Evolutionary conservation across 2,888 invertebrate genomes (phyloP).

Genomic region (Cyaniris semiargus): DNA sequence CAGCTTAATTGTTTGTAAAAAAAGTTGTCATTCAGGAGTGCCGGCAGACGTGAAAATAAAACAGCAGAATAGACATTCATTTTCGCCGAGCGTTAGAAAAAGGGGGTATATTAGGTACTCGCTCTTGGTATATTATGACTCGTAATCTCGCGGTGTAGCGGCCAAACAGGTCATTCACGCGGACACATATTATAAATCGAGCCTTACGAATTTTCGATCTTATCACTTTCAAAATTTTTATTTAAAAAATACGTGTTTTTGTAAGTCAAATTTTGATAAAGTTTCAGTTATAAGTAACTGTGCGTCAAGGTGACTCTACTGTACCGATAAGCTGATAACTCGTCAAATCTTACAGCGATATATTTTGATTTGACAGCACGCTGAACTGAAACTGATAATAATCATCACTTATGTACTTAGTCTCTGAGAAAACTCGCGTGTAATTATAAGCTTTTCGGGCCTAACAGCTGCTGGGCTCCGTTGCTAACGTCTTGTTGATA

Average conservation of each 20-base stretch:
- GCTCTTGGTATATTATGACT: too few species aligned
- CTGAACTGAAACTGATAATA: neutral
- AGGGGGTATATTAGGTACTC: too few species aligned
- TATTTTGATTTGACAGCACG: neutral
- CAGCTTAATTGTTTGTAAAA: neutral
- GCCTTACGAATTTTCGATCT: too few species aligned
- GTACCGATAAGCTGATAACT: neutral
- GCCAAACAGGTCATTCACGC: too few species aligned
- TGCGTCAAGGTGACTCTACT: neutral
- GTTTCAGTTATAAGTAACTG: neutral
- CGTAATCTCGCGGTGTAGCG: too few species aligned
- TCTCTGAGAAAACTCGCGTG: neutral
- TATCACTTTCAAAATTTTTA: too few species aligned
- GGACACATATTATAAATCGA: too few species aligned
- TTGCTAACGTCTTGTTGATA: too few species aligned
- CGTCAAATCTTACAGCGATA: neutral
- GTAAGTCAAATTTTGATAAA: neutral
- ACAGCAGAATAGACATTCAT: too few species aligned
- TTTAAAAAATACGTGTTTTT: neutral
- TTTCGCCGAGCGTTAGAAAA: too few species aligned
- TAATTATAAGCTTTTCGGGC: neutral
- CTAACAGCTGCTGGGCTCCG: too few species aligned
- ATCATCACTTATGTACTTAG: neutral
- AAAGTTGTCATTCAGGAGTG: neutral
- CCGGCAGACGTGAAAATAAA: too few species aligned